Evolutionary conservation across 2,113 vertebrate species (phyloP).

Genomic region (Muscicapa adusta): DNA sequence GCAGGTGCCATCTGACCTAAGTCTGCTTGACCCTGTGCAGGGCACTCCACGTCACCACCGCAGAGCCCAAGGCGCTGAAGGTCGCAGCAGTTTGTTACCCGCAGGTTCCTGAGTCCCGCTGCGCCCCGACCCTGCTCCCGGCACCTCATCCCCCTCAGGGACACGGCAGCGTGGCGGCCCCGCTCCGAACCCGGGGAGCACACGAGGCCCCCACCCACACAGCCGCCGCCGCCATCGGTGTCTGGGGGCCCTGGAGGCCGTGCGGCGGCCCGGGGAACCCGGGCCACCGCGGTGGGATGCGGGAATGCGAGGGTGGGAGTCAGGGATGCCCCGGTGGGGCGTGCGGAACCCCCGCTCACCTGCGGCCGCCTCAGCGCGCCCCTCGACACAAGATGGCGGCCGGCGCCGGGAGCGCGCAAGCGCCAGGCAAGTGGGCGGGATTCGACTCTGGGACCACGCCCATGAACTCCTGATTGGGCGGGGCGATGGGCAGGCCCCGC

Average conservation of each 20-base stretch:
- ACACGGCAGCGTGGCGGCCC: background rate
- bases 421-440: rapidly evolving
- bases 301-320: no score
- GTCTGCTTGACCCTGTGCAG: rapidly evolving
- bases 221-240: background rate
- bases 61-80: no score
- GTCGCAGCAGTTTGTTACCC: rapidly evolving
- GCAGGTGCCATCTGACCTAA: rapidly evolving
- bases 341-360: background rate
- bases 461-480: rapidly evolving
- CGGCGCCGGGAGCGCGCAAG: rapidly evolving
- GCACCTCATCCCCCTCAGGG: background rate
- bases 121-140: background rate
- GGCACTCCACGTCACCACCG: rapidly evolving
- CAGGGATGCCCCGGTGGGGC: rapidly evolving
- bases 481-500: background rate
- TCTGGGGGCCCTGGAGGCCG: no score
- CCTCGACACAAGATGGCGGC: background rate
- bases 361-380: background rate
- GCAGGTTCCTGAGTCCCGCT: background rate
- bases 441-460: rapidly evolving
- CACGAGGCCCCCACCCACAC: background rate
- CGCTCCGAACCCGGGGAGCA: background rate
- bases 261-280: no score
- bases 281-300: rapidly evolving